Base-by-base conservation (phyloP, 2,113 vertebrate species). In the Tenebrosternarchus preto region DNA sequence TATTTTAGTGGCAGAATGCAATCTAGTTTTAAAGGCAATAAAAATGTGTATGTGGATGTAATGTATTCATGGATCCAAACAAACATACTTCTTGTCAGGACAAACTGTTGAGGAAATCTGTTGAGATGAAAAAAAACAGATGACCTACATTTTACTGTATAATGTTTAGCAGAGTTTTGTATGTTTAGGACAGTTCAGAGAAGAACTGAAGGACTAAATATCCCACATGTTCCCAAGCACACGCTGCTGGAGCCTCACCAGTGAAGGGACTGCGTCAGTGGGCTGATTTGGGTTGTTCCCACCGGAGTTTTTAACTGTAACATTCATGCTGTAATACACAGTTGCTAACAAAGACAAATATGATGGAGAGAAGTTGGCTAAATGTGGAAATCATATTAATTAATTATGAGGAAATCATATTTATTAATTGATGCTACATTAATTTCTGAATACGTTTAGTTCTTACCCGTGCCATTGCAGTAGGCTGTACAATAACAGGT, bases 381-480 rank as follows among this genome's bases (percentile, higher is more conserved):
- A 39, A n/a, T n/a, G 29, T 67, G 55, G n/a, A 55, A 57, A 57
- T 20, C 19, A 57, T 5, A n/a, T 20, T 20, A 22, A 22, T 22
- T 59, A 59, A 59, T 59, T 20, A n/a, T n/a, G 29, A 55, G 55
- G n/a, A 55, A 57, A 57, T 20, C 19, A 57, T 5, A n/a, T 20
- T 20, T 2, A 22, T 22, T 59, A 59, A 59, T 59, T 20, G n/a
- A n/a, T n/a, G 9, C 4, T 59, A 6, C n/a, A 8, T 59, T 22
- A 6, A 8, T 59, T 59, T n/a, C 43, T 50, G 43, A 50, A 50
- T 15, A 15, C 9, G 15, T n/a, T 22, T 15, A 50, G 63, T 2
- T 73, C 90, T 80, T 33, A 93, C 92, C 87, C 17, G 66, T 70
- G 57, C 70, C n/a, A 25, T 0, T 85, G 86, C 91, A 93, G 73